Base-by-base conservation (phyloP, 2,888 invertebrate species). In the Horisme vitalbata region DNA sequence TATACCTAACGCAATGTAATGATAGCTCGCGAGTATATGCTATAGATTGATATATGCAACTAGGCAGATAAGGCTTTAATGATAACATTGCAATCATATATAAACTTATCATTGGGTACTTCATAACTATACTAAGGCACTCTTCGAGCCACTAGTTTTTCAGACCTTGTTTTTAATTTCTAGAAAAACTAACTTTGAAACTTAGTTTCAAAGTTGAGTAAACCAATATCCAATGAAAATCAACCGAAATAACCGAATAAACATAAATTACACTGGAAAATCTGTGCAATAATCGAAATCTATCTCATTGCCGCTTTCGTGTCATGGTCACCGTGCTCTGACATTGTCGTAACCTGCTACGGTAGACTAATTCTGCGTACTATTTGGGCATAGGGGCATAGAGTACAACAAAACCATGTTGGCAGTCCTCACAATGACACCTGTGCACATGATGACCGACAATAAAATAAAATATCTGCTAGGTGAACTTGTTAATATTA, bases 281-380 rank as follows among this genome's bases (percentile, higher is more conserved):
- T 61, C 59, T 63, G 61, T 61, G 72, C 69, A 73, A 72, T 68
- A 55, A 65, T 66, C 59, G 72, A 73, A 72, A 72, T 72, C 62
- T 57, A 55, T 52, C 58, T 55, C 57, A 55, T 63, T 63, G 65
- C 53, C 44, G 56, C 63, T 72, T 68, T 61, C 55, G 67, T 71
- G 72, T 72, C 72, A 72, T 43, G 72, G 72, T 47, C 72, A 65
- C 37, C 57, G 58, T 54, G 50, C 38, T 55, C 56, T 67, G 66
- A 65, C 63, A 70, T 72, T 73, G 72, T 61, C 56, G 72, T 63
- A 71, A 73, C 57, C 38, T 50, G 66, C 55, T 45, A 64, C 68
- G 74, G 64, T 72, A 66, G 59, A 64, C 33, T 65, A 71, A 55
- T 41, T 59, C 45, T 13, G 50, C 48, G 33, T 45, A 53, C 47